phyloP scores from a whole-genome alignment of 2,113 vertebrate species.

The Canis aureus region DNA sequence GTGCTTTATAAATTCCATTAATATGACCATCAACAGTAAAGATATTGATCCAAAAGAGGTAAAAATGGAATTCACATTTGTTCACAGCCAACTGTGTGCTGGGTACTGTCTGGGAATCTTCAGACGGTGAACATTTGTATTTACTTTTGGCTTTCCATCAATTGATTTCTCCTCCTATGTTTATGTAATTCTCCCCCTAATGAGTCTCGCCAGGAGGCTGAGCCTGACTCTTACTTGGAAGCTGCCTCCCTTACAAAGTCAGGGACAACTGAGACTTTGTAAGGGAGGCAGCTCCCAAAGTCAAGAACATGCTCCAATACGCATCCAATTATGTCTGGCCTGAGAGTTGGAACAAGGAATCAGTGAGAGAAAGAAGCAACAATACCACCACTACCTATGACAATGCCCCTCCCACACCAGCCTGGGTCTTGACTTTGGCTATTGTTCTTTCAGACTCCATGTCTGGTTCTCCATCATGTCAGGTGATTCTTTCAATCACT shows the following conservation, averaged over 20 bases:
- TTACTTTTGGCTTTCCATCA: not conserved
- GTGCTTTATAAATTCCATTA: conserved; percentile 23
- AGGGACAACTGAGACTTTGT: not conserved
- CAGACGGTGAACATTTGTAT: not conserved
- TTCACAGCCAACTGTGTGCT: not conserved
- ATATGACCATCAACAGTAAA: not conserved
- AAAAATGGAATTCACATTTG: not conserved
- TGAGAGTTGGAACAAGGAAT: not conserved
- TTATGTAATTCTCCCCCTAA: not conserved
- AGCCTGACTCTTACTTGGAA: not conserved
- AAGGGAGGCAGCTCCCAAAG: not conserved
- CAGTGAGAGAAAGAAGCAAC: not conserved
- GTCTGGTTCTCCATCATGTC: not conserved
- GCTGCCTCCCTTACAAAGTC: not conserved
- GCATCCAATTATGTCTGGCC: too few species aligned
- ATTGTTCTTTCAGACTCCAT: not conserved
- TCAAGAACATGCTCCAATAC: not conserved
- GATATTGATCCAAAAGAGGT: not conserved
- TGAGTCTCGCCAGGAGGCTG: not conserved
- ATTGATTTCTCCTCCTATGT: not conserved
- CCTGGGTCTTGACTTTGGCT: not conserved
- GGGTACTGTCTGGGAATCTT: not conserved
- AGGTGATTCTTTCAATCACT: not conserved
- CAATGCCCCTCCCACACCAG: not conserved
- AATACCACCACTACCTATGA: accelerated